Base-by-base conservation (phyloP, 2,888 invertebrate species). In the Globia sparganii region DNA sequence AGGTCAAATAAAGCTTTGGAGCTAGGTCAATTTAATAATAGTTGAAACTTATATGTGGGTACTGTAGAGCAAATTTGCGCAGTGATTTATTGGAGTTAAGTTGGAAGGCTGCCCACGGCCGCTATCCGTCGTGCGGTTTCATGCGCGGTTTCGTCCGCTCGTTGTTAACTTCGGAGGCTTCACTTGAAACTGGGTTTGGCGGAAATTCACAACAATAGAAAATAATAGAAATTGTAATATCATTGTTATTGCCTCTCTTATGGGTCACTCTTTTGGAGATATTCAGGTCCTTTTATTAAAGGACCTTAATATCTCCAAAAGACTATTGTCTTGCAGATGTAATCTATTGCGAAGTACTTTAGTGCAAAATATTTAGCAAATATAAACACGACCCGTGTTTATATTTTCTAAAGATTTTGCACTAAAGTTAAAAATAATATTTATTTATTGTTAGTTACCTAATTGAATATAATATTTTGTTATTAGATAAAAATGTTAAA, bases 21-120 rank as follows among this genome's bases (percentile, higher is more conserved):
- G 92, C 89, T 92, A 89, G 92, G 91, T 92, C 90, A 92, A 92
- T 94, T 93, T 93, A 92, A 93, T 94, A 94, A 93, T 92, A 91
- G 90, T 93, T 93, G 92, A 78, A 94, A 94, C 93, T 93, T 94
- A 92, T 93, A 91, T 90, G 90, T 90, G 90, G 86, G 90, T 87
- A 83, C 87, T 69, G 73, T 76, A 72, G 75, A 90, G 91, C 89
- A 92, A 93, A 93, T 93, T 92, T 93, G 91, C 91, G 89, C 87
- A 88, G 91, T 94, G 94, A 94, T 94, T 95, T 95, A 95, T 94
- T 93, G 90, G 89, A 90, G 91, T 88, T 87, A 86, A 92, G 91
- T 94, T 94, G 95, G 94, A 94, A 92, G 91, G 90, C 92, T 94
- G 94, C 94, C 95, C 93, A 90, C 87, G 87, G 83, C 84, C 80